Evolutionary conservation across 2,888 invertebrate species (phyloP).

Genomic region (Coronaproctus castanopsis): DNA sequence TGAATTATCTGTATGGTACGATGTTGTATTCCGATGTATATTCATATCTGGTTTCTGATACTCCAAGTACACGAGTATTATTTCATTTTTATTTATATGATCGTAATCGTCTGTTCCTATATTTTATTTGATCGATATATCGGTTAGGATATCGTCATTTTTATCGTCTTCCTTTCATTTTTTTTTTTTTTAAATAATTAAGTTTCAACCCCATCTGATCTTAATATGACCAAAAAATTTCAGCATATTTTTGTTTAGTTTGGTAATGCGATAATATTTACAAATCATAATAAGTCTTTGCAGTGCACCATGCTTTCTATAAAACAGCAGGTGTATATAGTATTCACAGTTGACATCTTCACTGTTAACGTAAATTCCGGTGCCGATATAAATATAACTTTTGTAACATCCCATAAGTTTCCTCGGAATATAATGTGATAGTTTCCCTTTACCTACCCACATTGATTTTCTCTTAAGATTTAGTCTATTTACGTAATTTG

Average conservation of each 20-base stretch:
- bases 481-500: background rate
- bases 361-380: background rate
- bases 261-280: no score
- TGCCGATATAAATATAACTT: background rate
- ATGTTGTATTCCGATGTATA: background rate
- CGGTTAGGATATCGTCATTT: no score
- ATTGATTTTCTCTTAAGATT: background rate
- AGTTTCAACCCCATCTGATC: background rate
- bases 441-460: background rate
- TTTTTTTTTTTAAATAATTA: background rate
- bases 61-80: background rate
- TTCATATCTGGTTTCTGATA: background rate
- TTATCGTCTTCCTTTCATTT: no score
- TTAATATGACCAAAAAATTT: no score
- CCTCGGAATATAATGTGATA: background rate
- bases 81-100: no score
- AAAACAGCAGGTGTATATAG: no score
- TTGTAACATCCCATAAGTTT: background rate
- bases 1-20: background rate
- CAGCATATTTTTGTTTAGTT: no score
- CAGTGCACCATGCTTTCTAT: no score
- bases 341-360: background rate
- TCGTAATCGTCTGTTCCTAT: no score
- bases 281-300: no score
- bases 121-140: no score